Evolutionary conservation across 2,113 vertebrate species (phyloP).

Genomic region (Melozone crissalis): DNA sequence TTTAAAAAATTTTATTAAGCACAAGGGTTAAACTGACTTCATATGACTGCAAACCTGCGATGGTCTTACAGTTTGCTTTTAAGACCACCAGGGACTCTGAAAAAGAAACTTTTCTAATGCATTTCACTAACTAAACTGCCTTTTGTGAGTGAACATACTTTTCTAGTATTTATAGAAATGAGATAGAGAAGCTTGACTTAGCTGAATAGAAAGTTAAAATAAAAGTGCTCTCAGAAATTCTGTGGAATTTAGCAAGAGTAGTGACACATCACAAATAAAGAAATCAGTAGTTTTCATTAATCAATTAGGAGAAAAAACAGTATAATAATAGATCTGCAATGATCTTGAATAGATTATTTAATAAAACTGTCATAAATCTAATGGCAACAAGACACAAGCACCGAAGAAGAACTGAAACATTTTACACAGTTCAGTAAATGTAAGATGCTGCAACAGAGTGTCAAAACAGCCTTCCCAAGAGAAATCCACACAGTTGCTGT

Average conservation of each 20-base stretch:
- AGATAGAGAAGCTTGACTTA: not conserved
- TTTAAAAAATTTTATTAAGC: not conserved
- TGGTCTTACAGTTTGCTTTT: not conserved
- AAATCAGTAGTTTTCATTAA: not conserved
- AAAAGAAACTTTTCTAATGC: not conserved
- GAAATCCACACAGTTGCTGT: not conserved
- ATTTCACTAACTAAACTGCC: not conserved
- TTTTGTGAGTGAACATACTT: not conserved
- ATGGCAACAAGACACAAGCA: not conserved
- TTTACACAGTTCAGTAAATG: not conserved
- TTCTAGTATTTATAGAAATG: constrained; percentile 1
- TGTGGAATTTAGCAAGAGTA: not conserved
- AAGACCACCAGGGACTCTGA: not conserved
- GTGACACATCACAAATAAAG: not conserved
- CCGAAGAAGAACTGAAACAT: not conserved
- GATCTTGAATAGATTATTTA: constrained; percentile 9
- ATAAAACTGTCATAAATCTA: constrained; percentile 21
- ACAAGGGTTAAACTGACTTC: not conserved
- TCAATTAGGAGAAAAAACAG: not conserved
- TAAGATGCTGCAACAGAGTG: constrained; percentile 2
- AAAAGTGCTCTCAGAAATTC: not conserved
- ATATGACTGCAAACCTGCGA: not conserved
- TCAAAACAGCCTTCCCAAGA: not conserved
- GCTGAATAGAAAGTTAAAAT: not conserved
- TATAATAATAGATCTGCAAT: constrained; percentile 12